Base-by-base conservation (phyloP, 2,113 vertebrate species). In the Ceyx margarethae region DNA sequence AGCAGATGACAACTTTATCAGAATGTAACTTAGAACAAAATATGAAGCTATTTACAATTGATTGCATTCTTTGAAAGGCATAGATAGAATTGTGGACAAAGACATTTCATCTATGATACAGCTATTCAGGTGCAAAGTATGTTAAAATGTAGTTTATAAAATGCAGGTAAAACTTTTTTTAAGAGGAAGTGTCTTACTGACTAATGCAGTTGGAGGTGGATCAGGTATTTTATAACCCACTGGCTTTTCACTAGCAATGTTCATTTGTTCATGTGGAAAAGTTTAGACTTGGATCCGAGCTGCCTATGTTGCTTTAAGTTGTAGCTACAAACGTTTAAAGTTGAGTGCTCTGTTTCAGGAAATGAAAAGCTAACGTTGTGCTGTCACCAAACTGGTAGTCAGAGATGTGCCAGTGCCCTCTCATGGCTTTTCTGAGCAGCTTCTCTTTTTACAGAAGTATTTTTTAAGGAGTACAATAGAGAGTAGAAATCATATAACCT, bases 321-420 rank as follows among this genome's bases (percentile, higher is more conserved):
- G 53, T 72, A 74, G 51, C 31, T 74, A 46, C 7, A 83, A 58
- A 71, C 37, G 33, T 57, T 75, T 74, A 15, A 94, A 77, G 60
- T 51, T 51, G 56, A 64, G 6, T 0, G 1, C 68, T 78, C 13
- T 62, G 15, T 17, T 74, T 33, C 19, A 29, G 71, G 68, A 67
- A 79, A 56, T 67, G 11, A n/a, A 69, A 90, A 77, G 29, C 17
- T 8, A 22, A 22, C 6, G 2, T 54, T 68, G 57, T 45, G 9
- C 9, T 22, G 20, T 54, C 43, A 37, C 8, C 0, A 1, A 8
- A 21, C 45, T 42, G 6, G 13, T 19, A 40, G 5, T 69, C 0
- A 48, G 57, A 87, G 89, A 68, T 50, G 73, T 90, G 93, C 56
- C 48, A 86, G 80, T 93, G 92, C 91, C 93, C 86, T 87, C 90